Evolutionary conservation across 2,797 vertebrate species (phyloP), one percentile per base, ranked within the genome.

Genomic region (Lateolabrax maculatus): DNA sequence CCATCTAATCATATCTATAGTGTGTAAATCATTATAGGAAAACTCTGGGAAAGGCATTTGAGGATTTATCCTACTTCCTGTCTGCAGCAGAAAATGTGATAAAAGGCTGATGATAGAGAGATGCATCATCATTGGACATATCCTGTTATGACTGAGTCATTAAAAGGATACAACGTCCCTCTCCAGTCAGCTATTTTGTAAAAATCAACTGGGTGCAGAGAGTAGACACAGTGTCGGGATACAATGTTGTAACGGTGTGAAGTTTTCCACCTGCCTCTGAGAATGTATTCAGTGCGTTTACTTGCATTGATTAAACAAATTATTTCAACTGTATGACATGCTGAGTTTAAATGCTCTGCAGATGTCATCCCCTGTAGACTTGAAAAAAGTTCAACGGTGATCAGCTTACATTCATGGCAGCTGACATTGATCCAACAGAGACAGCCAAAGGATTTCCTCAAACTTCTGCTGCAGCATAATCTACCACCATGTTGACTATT

Each of bases 131-230:
- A 31, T 5, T 27, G 56, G 61, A 79, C 49, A 63, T 44, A 75
- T 91, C 89, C 86, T 78, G 83, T 79, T 81, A 48, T 75, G 72
- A 76, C 61, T 87, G 84, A 88, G 63, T 89, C 85, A 87, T 56
- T 62, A 36, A 60, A 44, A 77, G 31, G 53, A 81, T n/a, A 55
- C 43, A 43, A 53, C 69, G 68, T 71, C 27, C 46, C 74, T 69
- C 64, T 81, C 56, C 69, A 65, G 62, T 75, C 71, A 78, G 80
- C 67, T 77, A 63, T 68, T 75, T 58, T 29, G 44, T 29, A 63
- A 53, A 63, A 76, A 79, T 70, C 21, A 63, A 48, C 58, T 25
- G 48, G 12, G 41, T 31, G 21, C 25, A 48, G 27, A 53, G 19
- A 65, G 52, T 7, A 43, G 27, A 25, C 43, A 43, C 46, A 67